These are phyloP conservation scores for Drosophila setifemur DNA, from an alignment of 1,140 invertebrate species.

Conservation along the genomic window DNA sequence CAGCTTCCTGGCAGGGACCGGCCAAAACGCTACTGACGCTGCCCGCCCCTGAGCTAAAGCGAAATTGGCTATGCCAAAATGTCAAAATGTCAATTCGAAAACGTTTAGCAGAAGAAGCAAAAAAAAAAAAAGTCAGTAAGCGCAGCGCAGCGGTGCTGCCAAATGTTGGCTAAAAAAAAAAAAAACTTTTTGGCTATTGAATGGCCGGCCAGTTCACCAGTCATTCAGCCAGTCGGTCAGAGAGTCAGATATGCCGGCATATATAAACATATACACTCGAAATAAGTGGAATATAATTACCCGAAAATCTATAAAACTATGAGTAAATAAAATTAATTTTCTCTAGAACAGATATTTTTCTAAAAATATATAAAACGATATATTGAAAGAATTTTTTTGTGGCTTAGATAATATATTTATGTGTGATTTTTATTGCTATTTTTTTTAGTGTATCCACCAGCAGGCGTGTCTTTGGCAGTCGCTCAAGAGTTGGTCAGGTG, in stretches of 20 bases:
- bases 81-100: conserved; percentile 78
- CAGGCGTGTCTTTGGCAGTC: conserved; percentile 27
- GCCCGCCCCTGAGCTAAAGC: conserved; percentile 21
- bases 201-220: conserved; percentile 20
- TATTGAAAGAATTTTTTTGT: too few species aligned
- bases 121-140: conserved; percentile 26
- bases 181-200: conserved; percentile 54
- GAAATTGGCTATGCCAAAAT: conserved; percentile 59
- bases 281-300: too few species aligned
- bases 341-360: too few species aligned
- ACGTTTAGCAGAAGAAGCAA: conserved; percentile 71
- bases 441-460: not conserved
- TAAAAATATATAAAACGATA: too few species aligned
- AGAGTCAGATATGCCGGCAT: too few species aligned
- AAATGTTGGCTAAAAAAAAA: conserved; percentile 63
- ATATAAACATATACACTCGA: not conserved
- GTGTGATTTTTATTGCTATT: too few species aligned
- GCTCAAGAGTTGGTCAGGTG: conserved; percentile 63
- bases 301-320: too few species aligned
- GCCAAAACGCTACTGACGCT: conserved; percentile 19
- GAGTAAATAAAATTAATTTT: too few species aligned
- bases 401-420: too few species aligned
- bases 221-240: conserved; percentile 1
- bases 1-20: conserved; percentile 49
- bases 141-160: conserved; percentile 17